Conservation (phyloP, 2,888 invertebrate genomes). For the Drosophila tripunctata region DNA sequence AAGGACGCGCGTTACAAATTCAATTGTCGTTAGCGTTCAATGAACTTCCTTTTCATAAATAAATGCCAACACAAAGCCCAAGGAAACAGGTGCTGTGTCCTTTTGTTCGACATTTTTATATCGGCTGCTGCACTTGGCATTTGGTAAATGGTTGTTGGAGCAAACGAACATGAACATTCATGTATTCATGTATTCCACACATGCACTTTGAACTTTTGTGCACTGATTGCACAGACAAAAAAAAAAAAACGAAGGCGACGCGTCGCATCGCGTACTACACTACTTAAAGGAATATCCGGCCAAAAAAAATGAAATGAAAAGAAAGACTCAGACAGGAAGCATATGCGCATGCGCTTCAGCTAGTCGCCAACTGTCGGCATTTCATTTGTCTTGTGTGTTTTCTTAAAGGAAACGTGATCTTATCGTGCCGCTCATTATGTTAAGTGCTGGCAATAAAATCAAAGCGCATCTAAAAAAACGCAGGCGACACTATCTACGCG, state of each 20-base stretch:
- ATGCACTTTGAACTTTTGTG: slow-evolving; percentile 74
- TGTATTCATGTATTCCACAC: slow-evolving; percentile 46
- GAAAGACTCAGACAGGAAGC: slow-evolving; percentile 60
- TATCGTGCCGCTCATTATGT: slow-evolving; percentile 75
- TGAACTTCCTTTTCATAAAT: slow-evolving; percentile 67
- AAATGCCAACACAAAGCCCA: slow-evolving; percentile 59
- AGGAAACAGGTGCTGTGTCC: slow-evolving; percentile 76
- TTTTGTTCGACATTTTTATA: slow-evolving; percentile 49
- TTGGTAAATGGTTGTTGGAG: too few relatives aligned
- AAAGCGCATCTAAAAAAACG: slow-evolving; percentile 58
- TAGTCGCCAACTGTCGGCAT: slow-evolving; percentile 59
- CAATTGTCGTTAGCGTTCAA: slow-evolving; percentile 64
- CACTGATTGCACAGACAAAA: slow-evolving; percentile 53
- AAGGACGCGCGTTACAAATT: slow-evolving; percentile 34
- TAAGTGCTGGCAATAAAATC: slow-evolving; percentile 79
- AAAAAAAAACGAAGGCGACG: slow-evolving; percentile 33
- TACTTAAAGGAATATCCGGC: slow-evolving; percentile 75
- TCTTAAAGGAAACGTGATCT: slow-evolving; percentile 71
- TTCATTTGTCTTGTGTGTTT: slow-evolving; percentile 1
- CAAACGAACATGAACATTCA: slow-evolving; percentile 38
- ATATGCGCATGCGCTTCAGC: slow-evolving; percentile 73
- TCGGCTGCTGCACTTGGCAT: slow-evolving; percentile 45
- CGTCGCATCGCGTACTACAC: too few relatives aligned
- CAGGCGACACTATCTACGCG: slow-evolving; percentile 62
- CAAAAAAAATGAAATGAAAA: slow-evolving; percentile 1